Percentiles rank a stretch among this genome's conserved stretches.
These are phyloP conservation scores for Serinus canaria DNA, from an alignment of 2,113 vertebrate species.

Conservation along the genomic window DNA sequence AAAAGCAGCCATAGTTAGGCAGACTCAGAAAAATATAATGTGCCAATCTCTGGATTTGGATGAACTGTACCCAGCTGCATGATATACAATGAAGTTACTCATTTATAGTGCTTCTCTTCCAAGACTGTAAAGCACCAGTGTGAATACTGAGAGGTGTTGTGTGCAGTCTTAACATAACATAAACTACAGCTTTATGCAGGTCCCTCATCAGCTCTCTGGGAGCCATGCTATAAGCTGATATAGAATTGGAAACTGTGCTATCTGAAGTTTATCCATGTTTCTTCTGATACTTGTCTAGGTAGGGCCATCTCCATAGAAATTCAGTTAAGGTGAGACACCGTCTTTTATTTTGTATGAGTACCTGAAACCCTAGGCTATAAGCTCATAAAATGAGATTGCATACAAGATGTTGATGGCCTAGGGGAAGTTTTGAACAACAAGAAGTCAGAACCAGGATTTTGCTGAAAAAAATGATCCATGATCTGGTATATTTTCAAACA, in stretches of 20 bases:
- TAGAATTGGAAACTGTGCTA: not conserved
- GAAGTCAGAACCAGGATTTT: conserved; percentile 36
- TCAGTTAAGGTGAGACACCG: conserved; percentile 9
- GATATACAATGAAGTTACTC: not conserved
- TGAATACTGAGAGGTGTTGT: conserved; percentile 14
- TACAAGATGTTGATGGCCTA: conserved; percentile 56
- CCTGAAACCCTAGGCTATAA: conserved; percentile 23
- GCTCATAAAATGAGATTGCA: conserved; percentile 48
- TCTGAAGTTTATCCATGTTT: not conserved
- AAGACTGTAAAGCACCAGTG: conserved; percentile 28
- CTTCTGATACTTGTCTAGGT: not conserved
- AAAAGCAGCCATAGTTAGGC: not conserved
- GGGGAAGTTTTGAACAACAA: conserved; percentile 36
- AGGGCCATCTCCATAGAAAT: not conserved
- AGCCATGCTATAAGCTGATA: not conserved
- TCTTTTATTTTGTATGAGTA: conserved; percentile 30
- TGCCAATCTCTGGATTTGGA: not conserved
- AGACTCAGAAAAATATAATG: not conserved
- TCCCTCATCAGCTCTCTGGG: not conserved
- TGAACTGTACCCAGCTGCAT: conserved; percentile 38
- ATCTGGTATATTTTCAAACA: conserved; percentile 10
- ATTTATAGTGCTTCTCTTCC: conserved; percentile 44
- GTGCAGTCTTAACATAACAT: not conserved
- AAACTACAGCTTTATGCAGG: conserved; percentile 8
- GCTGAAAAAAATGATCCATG: conserved; percentile 35